Base-by-base conservation (phyloP, 1,140 invertebrate species). In the Drosophila albomicans region DNA sequence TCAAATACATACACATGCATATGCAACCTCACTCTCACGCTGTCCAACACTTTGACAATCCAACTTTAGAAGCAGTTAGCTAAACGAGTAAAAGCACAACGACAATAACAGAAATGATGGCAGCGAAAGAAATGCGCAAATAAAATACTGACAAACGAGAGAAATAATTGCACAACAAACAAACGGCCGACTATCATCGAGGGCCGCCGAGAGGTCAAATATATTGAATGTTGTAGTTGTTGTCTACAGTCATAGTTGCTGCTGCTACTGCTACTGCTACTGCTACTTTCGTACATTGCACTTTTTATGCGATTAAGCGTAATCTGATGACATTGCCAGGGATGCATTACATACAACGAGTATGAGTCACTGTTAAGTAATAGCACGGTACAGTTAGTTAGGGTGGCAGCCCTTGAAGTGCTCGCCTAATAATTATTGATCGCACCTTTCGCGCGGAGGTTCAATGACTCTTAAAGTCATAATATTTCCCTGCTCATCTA, bases 271-370 rank as follows among this genome's bases (percentile, higher is more conserved):
- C 46, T 46, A 48, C 49, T 61, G 56, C 48, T 41, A 58, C 69
- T 58, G 15, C 1, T 15, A 15, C 45, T 61, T 32, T 7, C 59
- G 76, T 73, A 75, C 82, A 80, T 74, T 87, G 80, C 85, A 87
- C 77, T 87, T 71, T 88, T 87, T 70, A 80, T 80, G 84, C 84
- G 80, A 87, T 88, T 87, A 80, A 82, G 82, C 82, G 82, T 88
- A 87, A 84, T 87, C 69, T 78, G 84, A 88, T 84, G 78, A 73
- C 66, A 59, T 43, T 63, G 46, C 49, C 57, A 74, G 25, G 45
- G 52, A 59, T 70, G 61, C 66, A 46, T 58, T 62, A 57, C 38
- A 71, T 66, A 35, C 28, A 35, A 25, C 13, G 28, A 43, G 20
- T n/a, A 54, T 54, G 15, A 10, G 13, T 20, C 15, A 49, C 46